Conservation (phyloP, 2,797 vertebrate species). For the Brachymystax lenok region DNA sequence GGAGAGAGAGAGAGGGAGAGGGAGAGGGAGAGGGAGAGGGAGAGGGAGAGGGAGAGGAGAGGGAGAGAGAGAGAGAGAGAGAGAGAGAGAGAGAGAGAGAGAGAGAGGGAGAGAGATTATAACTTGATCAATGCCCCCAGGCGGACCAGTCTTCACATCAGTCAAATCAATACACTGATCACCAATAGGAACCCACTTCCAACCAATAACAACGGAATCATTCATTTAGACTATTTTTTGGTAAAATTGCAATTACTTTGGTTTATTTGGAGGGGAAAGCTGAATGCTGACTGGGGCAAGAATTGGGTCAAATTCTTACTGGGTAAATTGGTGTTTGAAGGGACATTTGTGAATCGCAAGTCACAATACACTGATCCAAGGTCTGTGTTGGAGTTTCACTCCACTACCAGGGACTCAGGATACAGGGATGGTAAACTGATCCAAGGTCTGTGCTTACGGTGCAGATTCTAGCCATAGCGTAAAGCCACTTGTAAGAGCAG, state of each 20-base stretch:
- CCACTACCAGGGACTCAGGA: background rate
- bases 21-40: too few relatives aligned
- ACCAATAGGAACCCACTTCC: constrained; percentile 23
- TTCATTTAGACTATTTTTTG: background rate
- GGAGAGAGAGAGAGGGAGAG: too few relatives aligned
- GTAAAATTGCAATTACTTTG: background rate
- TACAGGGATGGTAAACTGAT: background rate
- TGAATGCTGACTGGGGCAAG: background rate
- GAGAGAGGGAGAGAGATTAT: constrained; percentile 48
- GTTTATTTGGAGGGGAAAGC: background rate
- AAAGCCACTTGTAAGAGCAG: constrained; percentile 54
- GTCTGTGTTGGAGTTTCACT: background rate
- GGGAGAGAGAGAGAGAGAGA: too few relatives aligned
- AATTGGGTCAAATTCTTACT: too few relatives aligned
- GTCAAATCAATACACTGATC: constrained; percentile 62
- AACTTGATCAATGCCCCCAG: constrained; percentile 60
- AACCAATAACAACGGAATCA: background rate
- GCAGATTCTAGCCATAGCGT: constrained; percentile 32
- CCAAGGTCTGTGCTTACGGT: background rate
- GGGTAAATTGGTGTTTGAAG: too few relatives aligned
- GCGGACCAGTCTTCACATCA: constrained; percentile 61
- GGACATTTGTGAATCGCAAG: too few relatives aligned
- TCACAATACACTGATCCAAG: background rate
- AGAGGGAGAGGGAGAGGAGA: too few relatives aligned
- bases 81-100: too few relatives aligned